Evolutionary conservation across 2,888 invertebrate genomes (phyloP).

Genomic region (Trisateles emortualis): DNA sequence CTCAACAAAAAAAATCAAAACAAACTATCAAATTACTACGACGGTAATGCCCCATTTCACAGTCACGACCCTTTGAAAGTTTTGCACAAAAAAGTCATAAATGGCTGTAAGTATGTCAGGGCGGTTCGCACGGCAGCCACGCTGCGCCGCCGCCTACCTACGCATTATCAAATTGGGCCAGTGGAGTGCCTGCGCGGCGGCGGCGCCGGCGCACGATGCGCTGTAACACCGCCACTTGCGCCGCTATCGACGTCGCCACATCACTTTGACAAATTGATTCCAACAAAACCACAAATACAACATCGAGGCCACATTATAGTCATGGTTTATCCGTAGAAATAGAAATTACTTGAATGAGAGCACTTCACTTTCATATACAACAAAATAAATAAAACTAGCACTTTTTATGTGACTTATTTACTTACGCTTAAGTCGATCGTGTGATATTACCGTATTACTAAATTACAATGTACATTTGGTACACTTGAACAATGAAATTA

Average conservation of each 20-base stretch:
- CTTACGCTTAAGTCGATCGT: background rate
- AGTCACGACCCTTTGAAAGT: conserved; percentile 79
- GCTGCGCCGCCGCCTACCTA: conserved; percentile 25
- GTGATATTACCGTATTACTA: background rate
- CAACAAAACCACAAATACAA: conserved; percentile 54
- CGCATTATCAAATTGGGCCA: conserved; percentile 76
- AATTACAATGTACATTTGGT: too few relatives aligned
- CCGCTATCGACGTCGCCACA: conserved; percentile 47
- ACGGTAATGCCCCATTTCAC: conserved; percentile 80
- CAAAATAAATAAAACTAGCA: conserved; percentile 6
- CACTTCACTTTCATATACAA: conserved; percentile 39
- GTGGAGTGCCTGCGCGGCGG: conserved; percentile 60
- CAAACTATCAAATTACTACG: conserved; percentile 65
- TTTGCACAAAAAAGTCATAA: conserved; percentile 71
- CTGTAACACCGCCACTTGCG: conserved; percentile 18
- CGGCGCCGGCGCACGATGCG: background rate
- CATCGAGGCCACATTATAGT: conserved; percentile 41
- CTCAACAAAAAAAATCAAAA: conserved; percentile 64
- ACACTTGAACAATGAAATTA: background rate
- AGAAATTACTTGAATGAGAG: conserved; percentile 39
- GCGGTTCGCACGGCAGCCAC: conserved; percentile 73
- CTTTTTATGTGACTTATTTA: conserved; percentile 4
- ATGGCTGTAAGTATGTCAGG: conserved; percentile 73
- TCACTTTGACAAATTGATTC: conserved; percentile 69
- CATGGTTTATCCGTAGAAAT: conserved; percentile 31